Evolutionary conservation across 1,140 invertebrate species (phyloP).

Genomic region (Solenopsis fugax): DNA sequence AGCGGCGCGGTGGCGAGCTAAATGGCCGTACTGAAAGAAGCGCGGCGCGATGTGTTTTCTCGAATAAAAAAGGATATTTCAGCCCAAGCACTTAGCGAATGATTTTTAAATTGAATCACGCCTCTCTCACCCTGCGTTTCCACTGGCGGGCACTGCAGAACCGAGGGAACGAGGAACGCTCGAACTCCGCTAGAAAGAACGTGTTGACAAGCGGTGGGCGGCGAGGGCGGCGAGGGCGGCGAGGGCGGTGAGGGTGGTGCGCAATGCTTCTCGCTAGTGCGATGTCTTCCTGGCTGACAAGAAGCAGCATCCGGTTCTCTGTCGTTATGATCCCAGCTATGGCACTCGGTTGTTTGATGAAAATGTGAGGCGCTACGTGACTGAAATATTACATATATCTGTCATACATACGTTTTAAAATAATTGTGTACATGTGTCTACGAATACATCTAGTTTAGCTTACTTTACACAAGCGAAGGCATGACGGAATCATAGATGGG

Average conservation of each 20-base stretch:
- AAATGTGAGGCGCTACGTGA: constrained; percentile 13
- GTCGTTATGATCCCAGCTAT: constrained; percentile 40
- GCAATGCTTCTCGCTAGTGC: constrained; percentile 52
- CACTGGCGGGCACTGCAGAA: constrained; percentile 58
- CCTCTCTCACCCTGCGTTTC: constrained; percentile 39
- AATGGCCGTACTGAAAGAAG: constrained; percentile 66
- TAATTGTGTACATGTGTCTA: not conserved
- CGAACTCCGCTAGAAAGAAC: constrained; percentile 64
- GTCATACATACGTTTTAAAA: not conserved
- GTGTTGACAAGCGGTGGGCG: constrained; percentile 73
- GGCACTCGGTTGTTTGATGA: constrained; percentile 67
- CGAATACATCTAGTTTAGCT: not conserved
- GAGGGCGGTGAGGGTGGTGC: constrained; percentile 12
- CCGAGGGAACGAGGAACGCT: not conserved
- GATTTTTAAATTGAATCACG: constrained; percentile 83
- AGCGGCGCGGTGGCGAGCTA: constrained; percentile 59
- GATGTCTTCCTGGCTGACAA: constrained; percentile 62
- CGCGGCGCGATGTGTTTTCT: constrained; percentile 67
- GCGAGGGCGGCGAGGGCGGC: not conserved
- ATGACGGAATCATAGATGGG: not conserved
- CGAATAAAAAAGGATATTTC: constrained; percentile 64
- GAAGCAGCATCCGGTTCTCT: constrained; percentile 55
- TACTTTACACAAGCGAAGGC: not conserved
- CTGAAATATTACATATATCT: constrained; percentile 40
- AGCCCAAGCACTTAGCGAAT: constrained; percentile 81